These are phyloP conservation scores for Brienomyrus brachyistius DNA, from an alignment of 2,113 vertebrate species.

Conservation along the genomic window DNA sequence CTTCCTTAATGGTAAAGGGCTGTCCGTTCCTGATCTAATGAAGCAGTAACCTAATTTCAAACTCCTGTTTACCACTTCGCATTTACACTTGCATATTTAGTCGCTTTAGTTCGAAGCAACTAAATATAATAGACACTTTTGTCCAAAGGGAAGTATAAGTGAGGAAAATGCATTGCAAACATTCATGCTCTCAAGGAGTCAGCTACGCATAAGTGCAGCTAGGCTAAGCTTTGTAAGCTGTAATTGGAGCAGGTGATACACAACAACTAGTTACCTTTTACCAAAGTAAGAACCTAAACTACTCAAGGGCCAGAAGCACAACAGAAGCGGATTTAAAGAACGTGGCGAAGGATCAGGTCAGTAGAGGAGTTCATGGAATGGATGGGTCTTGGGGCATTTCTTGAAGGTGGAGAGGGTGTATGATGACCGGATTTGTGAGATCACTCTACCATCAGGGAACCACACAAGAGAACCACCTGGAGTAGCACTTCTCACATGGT, in stretches of 20 bases:
- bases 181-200: not conserved
- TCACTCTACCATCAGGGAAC: not conserved
- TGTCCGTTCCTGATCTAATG: not conserved
- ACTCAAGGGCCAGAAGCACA: not conserved
- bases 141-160: not conserved
- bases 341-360: not conserved
- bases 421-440: not conserved
- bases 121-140: not conserved
- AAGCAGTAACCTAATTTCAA: not conserved
- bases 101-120: not conserved
- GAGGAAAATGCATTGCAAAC: not conserved
- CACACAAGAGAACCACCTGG: not conserved
- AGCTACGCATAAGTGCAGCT: no score
- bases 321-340: not conserved
- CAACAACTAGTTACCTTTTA: not conserved
- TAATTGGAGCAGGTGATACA: not conserved
- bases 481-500: not conserved
- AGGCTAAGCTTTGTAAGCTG: no score
- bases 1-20: conserved; percentile 86
- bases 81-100: not conserved
- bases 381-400: not conserved
- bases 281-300: not conserved
- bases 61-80: not conserved
- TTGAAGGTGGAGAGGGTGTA: not conserved
- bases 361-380: not conserved